Percentiles rank a stretch among this genome's conserved stretches.
Evolutionary conservation across 2,113 vertebrate species (phyloP).

Genomic region (Lamprotornis superbus): DNA sequence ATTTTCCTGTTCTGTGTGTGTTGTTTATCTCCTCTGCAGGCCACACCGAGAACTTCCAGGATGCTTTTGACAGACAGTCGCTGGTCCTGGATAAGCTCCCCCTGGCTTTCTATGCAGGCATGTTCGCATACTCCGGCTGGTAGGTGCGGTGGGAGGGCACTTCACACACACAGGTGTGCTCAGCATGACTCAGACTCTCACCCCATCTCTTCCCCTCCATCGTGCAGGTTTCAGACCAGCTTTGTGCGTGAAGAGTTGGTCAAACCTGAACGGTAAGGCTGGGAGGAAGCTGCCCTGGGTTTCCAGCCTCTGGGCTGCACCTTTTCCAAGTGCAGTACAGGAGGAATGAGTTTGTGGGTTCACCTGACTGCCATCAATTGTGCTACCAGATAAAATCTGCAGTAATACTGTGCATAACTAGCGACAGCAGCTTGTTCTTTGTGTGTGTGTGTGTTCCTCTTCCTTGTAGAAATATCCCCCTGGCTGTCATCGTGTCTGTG

Average conservation of each 20-base stretch:
- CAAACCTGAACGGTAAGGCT: conserved; percentile 84
- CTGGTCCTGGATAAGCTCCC: conserved; percentile 80
- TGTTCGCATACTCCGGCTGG: conserved; percentile 90
- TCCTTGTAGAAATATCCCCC: conserved; percentile 65
- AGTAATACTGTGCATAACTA: not conserved
- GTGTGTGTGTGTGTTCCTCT: not conserved
- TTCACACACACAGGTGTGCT: fast-evolving
- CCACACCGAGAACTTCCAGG: conserved; percentile 81
- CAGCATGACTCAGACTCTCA: not conserved
- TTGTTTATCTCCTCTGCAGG: conserved; percentile 65
- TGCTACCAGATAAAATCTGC: not conserved
- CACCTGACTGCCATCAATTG: not conserved
- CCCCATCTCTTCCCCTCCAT: not conserved
- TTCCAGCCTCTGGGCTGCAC: fast-evolving
- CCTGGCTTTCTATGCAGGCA: conserved; percentile 87
- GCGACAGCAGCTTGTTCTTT: not conserved
- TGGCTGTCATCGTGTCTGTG: conserved; percentile 71
- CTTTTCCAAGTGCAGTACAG: not conserved
- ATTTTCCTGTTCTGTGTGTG: fast-evolving
- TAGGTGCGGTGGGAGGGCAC: conserved; percentile 11
- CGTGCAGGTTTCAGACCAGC: conserved; percentile 83
- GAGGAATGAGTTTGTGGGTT: not conserved
- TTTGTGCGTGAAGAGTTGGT: conserved; percentile 86
- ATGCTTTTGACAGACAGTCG: conserved; percentile 74
- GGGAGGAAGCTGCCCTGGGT: not conserved